Percentiles rank a stretch among this genome's conserved stretches.
phyloP scores from a whole-genome alignment of 2,113 vertebrate genomes.

The Carlito syrichta region DNA sequence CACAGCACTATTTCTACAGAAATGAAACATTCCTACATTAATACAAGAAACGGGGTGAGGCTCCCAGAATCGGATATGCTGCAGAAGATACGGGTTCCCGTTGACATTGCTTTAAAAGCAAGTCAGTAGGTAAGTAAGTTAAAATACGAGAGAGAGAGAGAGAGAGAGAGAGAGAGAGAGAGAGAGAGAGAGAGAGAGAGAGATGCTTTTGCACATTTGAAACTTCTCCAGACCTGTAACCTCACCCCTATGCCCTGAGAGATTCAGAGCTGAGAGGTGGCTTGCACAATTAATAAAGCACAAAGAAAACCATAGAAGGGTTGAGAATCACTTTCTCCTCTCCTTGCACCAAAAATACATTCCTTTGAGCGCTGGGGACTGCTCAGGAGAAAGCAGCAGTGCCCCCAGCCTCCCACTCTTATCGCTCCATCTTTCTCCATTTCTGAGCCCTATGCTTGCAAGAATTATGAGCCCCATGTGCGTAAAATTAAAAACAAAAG shows the following conservation, averaged over 20 bases:
- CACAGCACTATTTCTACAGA: slow-evolving; percentile 54
- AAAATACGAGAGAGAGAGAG: neutral
- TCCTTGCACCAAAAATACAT: neutral
- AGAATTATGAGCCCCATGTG: slow-evolving; percentile 61
- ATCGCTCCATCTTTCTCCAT: slow-evolving; percentile 42
- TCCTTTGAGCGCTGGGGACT: neutral
- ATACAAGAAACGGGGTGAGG: slow-evolving; percentile 52
- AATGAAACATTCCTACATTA: slow-evolving; percentile 66
- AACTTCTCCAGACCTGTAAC: neutral
- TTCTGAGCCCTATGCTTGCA: neutral
- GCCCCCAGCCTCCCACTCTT: neutral
- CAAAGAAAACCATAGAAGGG: neutral
- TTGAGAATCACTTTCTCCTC: neutral
- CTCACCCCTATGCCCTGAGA: neutral
- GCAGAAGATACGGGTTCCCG: neutral
- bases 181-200: neutral
- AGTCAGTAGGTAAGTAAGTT: neutral
- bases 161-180: neutral
- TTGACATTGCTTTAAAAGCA: neutral
- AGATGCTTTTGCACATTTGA: neutral
- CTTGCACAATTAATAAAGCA: neutral
- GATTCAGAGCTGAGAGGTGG: neutral
- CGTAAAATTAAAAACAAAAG: slow-evolving; percentile 71
- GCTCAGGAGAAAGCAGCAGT: neutral
- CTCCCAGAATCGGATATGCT: neutral